Percentiles rank a stretch among this genome's conserved stretches.
These are phyloP conservation scores for Eugnorisma glareosa DNA, from an alignment of 2,888 invertebrate genomes.

Conservation along the genomic window DNA sequence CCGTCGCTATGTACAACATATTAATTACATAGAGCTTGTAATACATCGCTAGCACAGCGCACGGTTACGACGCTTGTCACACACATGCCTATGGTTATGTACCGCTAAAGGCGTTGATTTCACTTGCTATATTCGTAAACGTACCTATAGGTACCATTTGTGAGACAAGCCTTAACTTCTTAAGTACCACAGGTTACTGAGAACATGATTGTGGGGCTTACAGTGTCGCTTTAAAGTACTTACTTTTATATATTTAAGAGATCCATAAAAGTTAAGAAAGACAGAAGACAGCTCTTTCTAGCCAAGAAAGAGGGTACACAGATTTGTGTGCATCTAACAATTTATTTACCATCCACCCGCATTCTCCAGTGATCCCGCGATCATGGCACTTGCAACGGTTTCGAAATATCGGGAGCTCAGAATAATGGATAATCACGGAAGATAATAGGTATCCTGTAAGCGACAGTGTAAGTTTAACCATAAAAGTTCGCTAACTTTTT, in stretches of 20 bases:
- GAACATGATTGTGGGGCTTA: neutral
- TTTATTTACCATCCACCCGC: too few species aligned
- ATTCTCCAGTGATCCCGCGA: too few species aligned
- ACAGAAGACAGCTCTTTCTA: too few species aligned
- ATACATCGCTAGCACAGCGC: constrained; percentile 14
- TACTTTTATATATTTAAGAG: neutral
- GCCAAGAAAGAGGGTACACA: too few species aligned
- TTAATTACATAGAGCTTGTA: constrained; percentile 24
- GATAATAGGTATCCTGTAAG: too few species aligned
- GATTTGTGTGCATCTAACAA: too few species aligned
- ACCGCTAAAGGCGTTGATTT: constrained; percentile 33
- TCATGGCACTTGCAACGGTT: too few species aligned
- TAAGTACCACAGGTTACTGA: neutral
- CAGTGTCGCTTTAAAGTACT: neutral
- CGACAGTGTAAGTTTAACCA: too few species aligned
- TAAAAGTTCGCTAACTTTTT: neutral
- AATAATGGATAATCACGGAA: too few species aligned
- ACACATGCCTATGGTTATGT: neutral
- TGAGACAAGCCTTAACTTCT: neutral
- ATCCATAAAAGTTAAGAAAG: neutral
- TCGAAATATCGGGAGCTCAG: too few species aligned
- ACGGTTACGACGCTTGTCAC: constrained; percentile 5
- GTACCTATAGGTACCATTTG: neutral
- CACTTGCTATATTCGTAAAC: constrained; percentile 27
- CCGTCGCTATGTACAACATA: constrained; percentile 17